Percentiles rank a stretch among this genome's conserved stretches.
Conservation (phyloP, 2,797 vertebrate genomes). For the Epinephelus malabaricus region DNA sequence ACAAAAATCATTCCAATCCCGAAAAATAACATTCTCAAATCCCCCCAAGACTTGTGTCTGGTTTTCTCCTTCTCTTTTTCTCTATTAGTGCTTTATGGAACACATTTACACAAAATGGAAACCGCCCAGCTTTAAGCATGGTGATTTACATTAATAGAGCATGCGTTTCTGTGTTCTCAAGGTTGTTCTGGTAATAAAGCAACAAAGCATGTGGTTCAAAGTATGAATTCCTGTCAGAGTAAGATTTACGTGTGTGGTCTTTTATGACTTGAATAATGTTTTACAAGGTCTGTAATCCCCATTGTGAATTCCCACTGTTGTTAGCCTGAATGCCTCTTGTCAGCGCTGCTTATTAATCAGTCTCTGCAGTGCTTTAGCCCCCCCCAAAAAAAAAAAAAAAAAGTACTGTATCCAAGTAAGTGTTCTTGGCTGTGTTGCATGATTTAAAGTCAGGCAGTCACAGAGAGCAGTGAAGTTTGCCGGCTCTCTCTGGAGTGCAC, state of each 20-base stretch:
- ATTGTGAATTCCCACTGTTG: constrained; percentile 19
- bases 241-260: constrained; percentile 27
- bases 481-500: constrained; percentile 3
- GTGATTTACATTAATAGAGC: constrained; percentile 32
- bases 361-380: constrained; percentile 8
- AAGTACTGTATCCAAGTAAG: background rate
- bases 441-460: constrained; percentile 1
- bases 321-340: constrained; percentile 7
- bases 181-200: constrained; percentile 27
- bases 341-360: constrained; percentile 34
- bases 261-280: constrained; percentile 43
- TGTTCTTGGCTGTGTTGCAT: background rate
- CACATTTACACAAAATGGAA: constrained; percentile 23
- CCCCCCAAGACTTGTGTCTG: background rate
- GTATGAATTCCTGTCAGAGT: constrained; percentile 23
- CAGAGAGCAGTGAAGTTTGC: constrained; percentile 2
- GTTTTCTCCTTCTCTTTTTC: background rate
- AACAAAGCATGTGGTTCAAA: constrained; percentile 31
- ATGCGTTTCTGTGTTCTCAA: constrained; percentile 1
- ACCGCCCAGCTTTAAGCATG: background rate
- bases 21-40: background rate
- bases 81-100: background rate
- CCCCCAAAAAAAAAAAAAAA: background rate
- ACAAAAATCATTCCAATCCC: background rate
- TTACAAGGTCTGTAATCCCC: constrained; percentile 36